These are phyloP conservation scores for Ischnus inquisitorius DNA, from an alignment of 2,888 invertebrate genomes.

Conservation along the genomic window DNA sequence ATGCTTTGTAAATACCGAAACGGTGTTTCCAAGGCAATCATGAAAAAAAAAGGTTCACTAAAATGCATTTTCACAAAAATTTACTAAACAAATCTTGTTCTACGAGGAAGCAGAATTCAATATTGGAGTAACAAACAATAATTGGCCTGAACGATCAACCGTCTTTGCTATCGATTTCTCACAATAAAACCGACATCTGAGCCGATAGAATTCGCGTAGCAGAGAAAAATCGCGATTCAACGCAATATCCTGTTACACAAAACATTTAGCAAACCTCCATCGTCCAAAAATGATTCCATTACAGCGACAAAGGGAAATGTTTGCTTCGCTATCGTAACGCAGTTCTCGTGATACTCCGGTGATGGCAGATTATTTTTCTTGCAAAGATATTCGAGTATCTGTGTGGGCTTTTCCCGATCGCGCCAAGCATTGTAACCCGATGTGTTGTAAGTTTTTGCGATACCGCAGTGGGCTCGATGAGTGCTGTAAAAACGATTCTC, in stretches of 20 bases:
- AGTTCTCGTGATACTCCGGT: slow-evolving; percentile 86
- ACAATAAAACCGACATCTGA: neutral
- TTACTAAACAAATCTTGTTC: too few relatives aligned
- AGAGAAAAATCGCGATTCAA: neutral
- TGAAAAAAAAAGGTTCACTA: too few relatives aligned
- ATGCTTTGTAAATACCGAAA: too few relatives aligned
- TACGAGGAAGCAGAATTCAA: too few relatives aligned
- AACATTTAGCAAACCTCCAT: slow-evolving; percentile 58
- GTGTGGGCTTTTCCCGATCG: slow-evolving; percentile 90
- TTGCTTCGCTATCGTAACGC: slow-evolving; percentile 87
- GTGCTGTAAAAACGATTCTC: slow-evolving; percentile 94
- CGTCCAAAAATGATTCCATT: slow-evolving; percentile 40
- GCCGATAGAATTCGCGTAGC: neutral
- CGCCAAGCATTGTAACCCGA: slow-evolving; percentile 92
- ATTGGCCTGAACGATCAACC: neutral
- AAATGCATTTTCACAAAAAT: too few relatives aligned
- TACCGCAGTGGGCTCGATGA: slow-evolving; percentile 93
- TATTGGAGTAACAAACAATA: neutral
- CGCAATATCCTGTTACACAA: slow-evolving; percentile 19
- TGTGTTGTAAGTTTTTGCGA: slow-evolving; percentile 89
- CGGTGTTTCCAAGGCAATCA: too few relatives aligned
- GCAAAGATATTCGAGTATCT: slow-evolving; percentile 91
- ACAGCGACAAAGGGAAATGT: slow-evolving; percentile 78
- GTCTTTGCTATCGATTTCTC: neutral
- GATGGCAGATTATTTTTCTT: slow-evolving; percentile 88